phyloP scores from a whole-genome alignment of 1,140 invertebrate species.

The Procambarus clarkii region DNA sequence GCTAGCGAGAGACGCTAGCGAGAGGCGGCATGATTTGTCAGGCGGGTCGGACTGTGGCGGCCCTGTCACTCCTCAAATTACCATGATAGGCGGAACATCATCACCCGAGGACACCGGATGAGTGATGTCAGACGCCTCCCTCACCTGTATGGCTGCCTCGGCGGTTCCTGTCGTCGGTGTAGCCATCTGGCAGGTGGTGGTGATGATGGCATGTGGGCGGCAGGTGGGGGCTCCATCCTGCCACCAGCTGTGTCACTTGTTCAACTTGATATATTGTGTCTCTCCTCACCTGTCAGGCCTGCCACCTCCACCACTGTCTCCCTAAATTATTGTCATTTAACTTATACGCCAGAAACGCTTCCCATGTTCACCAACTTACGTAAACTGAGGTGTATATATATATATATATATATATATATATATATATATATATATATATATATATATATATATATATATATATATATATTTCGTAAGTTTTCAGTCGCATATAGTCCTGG shows the following conservation, averaged over 20 bases:
- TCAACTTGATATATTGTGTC: slow-evolving; percentile 3
- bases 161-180: neutral
- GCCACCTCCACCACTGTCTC: neutral
- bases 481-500: too few species aligned
- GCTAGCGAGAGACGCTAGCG: neutral
- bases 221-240: neutral
- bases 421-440: slow-evolving; percentile 6
- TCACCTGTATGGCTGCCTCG: slow-evolving; percentile 7
- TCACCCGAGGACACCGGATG: slow-evolving; percentile 21
- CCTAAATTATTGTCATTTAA: neutral
- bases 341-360: neutral
- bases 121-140: slow-evolving; percentile 29
- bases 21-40: slow-evolving; percentile 51
- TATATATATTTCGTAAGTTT: neutral
- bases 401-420: neutral
- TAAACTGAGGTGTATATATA: neutral
- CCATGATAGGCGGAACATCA: slow-evolving; percentile 51
- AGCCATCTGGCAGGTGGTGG: neutral
- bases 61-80: slow-evolving; percentile 46
- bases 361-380: neutral
- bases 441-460: slow-evolving; percentile 6
- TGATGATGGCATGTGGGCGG: neutral
- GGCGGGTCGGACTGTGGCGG: neutral
- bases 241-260: neutral
- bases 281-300: neutral